Evolutionary conservation across 2,113 vertebrate species (phyloP).

Genomic region (Zapornia atra): DNA sequence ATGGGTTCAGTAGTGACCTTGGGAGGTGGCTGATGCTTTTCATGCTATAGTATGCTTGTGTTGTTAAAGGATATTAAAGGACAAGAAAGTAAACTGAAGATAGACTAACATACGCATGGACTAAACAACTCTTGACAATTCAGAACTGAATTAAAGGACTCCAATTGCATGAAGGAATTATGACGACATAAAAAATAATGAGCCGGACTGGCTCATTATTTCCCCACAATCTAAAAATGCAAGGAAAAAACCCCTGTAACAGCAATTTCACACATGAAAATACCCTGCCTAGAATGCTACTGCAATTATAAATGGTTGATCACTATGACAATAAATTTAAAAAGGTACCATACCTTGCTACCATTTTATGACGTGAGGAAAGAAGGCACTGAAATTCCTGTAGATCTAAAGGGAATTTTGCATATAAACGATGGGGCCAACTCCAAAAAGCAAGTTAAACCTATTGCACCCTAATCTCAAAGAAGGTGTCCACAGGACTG

Average conservation of each 20-base stretch:
- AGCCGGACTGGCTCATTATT: neutral
- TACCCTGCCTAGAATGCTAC: neutral
- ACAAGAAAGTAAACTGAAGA: neutral
- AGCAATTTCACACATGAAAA: neutral
- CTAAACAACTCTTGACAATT: neutral
- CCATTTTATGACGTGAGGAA: neutral
- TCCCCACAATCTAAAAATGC: neutral
- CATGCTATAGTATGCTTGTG: neutral
- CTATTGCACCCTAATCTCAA: neutral
- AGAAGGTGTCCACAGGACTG: neutral
- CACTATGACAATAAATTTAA: neutral
- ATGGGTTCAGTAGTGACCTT: neutral
- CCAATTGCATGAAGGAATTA: neutral
- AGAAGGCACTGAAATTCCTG: neutral
- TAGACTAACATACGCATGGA: neutral
- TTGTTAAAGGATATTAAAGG: neutral
- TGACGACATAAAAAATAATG: neutral
- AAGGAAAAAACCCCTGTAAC: neutral
- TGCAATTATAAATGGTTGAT: neutral
- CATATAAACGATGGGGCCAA: neutral
- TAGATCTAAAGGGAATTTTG: neutral
- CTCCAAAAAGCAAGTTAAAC: neutral
- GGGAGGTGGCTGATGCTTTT: neutral
- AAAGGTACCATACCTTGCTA: fast-evolving
- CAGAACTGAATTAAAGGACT: neutral